Evolutionary conservation across 2,113 vertebrate species (phyloP).

Genomic region (Meriones unguiculatus): DNA sequence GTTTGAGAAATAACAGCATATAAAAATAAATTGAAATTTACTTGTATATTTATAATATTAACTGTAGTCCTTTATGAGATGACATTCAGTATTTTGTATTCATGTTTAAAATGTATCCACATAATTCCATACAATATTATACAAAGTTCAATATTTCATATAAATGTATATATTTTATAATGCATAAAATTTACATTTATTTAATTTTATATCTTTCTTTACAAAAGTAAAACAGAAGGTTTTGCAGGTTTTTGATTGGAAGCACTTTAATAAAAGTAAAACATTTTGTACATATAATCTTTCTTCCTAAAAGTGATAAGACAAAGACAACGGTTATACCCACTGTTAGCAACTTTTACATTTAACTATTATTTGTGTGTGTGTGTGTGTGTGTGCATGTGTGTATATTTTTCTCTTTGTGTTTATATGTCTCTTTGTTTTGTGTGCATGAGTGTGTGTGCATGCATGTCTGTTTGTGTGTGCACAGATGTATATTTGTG

Average conservation of each 20-base stretch:
- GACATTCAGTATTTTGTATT: neutral
- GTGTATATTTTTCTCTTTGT: no score
- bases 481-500: neutral
- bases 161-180: neutral
- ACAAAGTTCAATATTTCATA: constrained; percentile 10
- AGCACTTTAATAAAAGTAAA: constrained; percentile 11
- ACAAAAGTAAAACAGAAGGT: neutral
- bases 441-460: neutral
- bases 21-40: constrained; percentile 39
- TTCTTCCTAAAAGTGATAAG: constrained; percentile 9
- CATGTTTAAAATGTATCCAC: neutral
- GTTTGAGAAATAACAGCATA: constrained; percentile 30
- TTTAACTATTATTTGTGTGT: neutral
- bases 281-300: neutral
- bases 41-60: constrained; percentile 16
- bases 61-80: constrained; percentile 5
- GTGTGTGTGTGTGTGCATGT: no score
- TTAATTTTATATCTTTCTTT: constrained; percentile 38
- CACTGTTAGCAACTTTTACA: neutral
- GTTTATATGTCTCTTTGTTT: neutral
- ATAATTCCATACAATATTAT: constrained; percentile 7
- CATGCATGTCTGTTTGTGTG: neutral
- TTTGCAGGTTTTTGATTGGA: neutral
- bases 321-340: neutral
- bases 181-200: neutral